Base-by-base conservation (phyloP, 1,140 invertebrate species). In the Papilio polyxenes region DNA sequence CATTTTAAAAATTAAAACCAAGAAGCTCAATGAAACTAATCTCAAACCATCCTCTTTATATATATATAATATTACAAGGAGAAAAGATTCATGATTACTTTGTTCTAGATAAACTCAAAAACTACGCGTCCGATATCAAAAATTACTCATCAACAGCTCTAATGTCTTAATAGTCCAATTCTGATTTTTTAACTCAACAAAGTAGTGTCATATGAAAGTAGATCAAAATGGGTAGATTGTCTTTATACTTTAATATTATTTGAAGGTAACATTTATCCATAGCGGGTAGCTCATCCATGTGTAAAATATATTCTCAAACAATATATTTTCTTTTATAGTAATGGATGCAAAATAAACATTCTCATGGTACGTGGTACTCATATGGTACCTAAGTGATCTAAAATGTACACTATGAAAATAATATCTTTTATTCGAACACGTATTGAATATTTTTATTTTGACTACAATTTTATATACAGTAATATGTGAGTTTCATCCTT, bases 241-340 rank as follows among this genome's bases (percentile, higher is more conserved):
- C 51, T 62, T 62, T 9, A 3, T 62, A 62, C 20, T 53, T 53
- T 53, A 5, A 5, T 3, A 53, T 53, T 3, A 53, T 17, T 15
- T 15, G 15, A 53, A 53, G 15, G 13, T 3, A 5, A 17, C 15
- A 17, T 17, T 53, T 62, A 3, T 62, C 20, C n/a, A 59, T 59
- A 59, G 5, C 56, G 17, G 3, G 23, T 6, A 5, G 20, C 9
- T 20, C 59, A 20, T 62, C 9, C 10, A 59, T 59, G 8, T 8
- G 8, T n/a, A 59, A 62, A 62, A 62, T 20, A 62, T 17, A 53
- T 53, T 53, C 51, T 65, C 20, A 65, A 65, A 65, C 20, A 65
- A 65, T 65, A 23, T 62, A 65, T 65, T 65, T 65, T 65, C 31
- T 65, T 65, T 65, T 65, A 65, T 31, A 65, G 62, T 10, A 65